Evolutionary conservation across 2,888 invertebrate genomes (phyloP), one percentile per base, ranked within the genome.

Genomic region (Aspidiotus rigidus): DNA sequence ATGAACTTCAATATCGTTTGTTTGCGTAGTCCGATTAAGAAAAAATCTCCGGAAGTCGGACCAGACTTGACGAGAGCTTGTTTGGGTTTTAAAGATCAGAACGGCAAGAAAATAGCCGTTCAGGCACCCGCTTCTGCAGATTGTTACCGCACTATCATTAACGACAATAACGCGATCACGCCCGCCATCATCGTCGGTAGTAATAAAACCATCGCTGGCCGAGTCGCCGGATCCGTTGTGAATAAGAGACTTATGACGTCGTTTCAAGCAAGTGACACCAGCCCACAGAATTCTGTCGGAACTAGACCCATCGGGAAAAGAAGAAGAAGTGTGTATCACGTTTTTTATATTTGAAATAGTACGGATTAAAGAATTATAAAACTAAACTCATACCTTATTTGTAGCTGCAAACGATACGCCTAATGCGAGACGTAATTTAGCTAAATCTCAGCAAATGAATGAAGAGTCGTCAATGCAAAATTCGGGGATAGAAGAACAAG

Each of bases 21-120:
- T 13, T 17, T 13, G 13, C 13, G 15, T 66, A 78, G 82, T 74
- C 81, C 82, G 71, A 80, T 79, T 71, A 83, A 83, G 76, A 77
- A 85, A 73, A 85, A 85, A 77, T 83, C 82, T 75, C 84, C 83
- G 64, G 85, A 84, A n/a, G 64, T 55, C 42, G 15, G 42, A 13
- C 44, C 15, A 16, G 56, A 62, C 28, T 39, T n/a, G 49, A 39
- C 40, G 39, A 56, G 64, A 71, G 57, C 62, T 10, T 40, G 41
- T 41, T 64, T 64, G 60, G 62, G 64, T 62, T 64, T 62, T 61
- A 57, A 64, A 62, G 54, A 54, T 16, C 69, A 55, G 28, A 69
- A 71, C 53, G 56, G 44, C 6, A 64, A 69, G 59, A 61, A 60
- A 15, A 41, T 56, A 28, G 55, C 61, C 3, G 55, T 28, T 7